Evolutionary conservation across 2,888 invertebrate species (phyloP), one percentile per base, ranked within the genome.

Genomic region (Dynastes maya): DNA sequence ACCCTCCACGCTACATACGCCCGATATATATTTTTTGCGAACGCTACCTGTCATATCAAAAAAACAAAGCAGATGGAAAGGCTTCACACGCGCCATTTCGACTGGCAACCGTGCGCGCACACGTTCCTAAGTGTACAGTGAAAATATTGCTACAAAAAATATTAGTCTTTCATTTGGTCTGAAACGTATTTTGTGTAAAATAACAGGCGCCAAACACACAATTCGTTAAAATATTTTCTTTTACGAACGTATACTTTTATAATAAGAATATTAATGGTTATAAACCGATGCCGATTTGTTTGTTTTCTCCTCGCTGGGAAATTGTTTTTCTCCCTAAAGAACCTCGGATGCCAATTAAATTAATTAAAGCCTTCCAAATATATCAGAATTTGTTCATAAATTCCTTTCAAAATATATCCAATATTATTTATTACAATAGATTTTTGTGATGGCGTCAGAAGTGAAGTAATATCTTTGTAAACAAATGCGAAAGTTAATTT

Each of bases 101-200:
- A 74, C 72, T 61, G 27, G 45, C 58, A 27, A 11, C 65, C 13
- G 53, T 49, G 37, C 45, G 37, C 71, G 37, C 58, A 40, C 72
- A 61, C 61, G 61, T 74, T 61, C 32, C 72, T 74, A 74, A 74
- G 61, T 61, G 72, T 74, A 61, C 61, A 82, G 81, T 80, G 81
- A 81, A 82, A 82, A 82, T 82, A 82, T 82, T 82, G 82, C 82
- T 79, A 82, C 82, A 87, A 89, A 88, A 88, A 89, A 89, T 89
- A 88, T 89, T 89, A 88, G 88, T 88, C 87, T 89, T 88, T 88
- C 88, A 88, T 89, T 88, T 87, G 82, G 84, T 84, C 82, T 86
- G 87, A 88, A 87, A 87, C 85, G 85, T 86, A 87, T 87, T 88
- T 88, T 87, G 86, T 88, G 87, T 88, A 87, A 87, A 88, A 88